phyloP scores from a whole-genome alignment of 1,140 invertebrate genomes.

The Onthophagus taurus region DNA sequence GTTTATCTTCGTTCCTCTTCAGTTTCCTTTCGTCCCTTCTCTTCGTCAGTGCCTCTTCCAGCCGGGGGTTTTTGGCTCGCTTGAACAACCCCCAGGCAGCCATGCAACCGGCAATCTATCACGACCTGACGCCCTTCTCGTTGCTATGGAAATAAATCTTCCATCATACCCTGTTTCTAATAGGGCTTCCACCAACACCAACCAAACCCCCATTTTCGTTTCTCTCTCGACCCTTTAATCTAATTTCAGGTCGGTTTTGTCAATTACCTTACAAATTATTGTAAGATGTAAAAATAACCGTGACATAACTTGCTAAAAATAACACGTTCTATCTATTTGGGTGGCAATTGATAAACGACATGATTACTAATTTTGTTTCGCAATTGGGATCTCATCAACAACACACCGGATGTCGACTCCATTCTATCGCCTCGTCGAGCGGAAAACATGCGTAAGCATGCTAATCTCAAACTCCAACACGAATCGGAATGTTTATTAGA shows the following conservation, averaged over 20 bases:
- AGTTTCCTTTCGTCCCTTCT: not conserved
- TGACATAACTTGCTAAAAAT: not conserved
- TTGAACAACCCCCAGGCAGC: too few relatives aligned
- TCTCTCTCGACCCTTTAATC: too few relatives aligned
- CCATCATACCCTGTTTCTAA: slow-evolving; percentile 17
- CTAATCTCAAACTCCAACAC: not conserved
- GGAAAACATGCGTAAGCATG: not conserved
- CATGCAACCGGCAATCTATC: slow-evolving; percentile 36
- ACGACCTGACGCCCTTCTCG: slow-evolving; percentile 31
- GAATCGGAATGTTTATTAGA: not conserved
- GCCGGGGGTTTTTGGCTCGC: too few relatives aligned
- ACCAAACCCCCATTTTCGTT: too few relatives aligned
- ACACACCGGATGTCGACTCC: not conserved
- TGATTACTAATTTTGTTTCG: too few relatives aligned
- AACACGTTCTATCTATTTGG: not conserved
- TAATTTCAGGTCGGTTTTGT: too few relatives aligned
- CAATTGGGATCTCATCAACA: not conserved
- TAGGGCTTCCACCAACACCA: too few relatives aligned
- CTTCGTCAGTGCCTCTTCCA: not conserved
- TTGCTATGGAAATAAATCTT: slow-evolving; percentile 37
- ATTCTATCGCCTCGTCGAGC: not conserved
- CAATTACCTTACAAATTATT: too few relatives aligned
- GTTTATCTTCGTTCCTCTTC: not conserved
- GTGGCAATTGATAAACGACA: not conserved
- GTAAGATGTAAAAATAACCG: too few relatives aligned